Evolutionary conservation across 1,140 invertebrate species (phyloP).

Genomic region (Ceratosolen fusciceps): DNA sequence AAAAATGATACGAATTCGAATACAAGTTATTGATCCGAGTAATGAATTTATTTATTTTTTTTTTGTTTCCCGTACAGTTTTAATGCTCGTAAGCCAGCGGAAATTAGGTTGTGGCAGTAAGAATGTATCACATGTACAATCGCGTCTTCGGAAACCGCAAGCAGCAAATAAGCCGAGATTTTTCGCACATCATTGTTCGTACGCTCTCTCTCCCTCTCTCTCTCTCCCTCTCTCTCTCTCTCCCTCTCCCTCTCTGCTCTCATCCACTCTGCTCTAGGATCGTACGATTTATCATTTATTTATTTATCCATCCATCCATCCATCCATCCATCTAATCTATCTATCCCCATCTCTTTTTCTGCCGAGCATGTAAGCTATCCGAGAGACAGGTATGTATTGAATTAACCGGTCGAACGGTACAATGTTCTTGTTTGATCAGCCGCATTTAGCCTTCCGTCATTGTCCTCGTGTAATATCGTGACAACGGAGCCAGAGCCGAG

Average conservation of each 20-base stretch:
- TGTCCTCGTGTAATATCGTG: background rate
- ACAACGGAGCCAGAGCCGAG: background rate
- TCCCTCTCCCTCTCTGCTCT: background rate
- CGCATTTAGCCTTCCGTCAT: slow-evolving; percentile 1
- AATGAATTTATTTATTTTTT: too few species aligned
- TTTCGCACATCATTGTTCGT: background rate
- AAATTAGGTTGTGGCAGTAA: too few species aligned
- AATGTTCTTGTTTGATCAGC: slow-evolving; percentile 25
- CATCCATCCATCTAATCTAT: too few species aligned
- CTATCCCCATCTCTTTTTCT: background rate
- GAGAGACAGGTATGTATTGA: slow-evolving; percentile 33
- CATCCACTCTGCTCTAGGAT: background rate
- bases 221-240: background rate
- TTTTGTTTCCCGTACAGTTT: too few species aligned
- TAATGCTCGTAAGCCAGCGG: too few species aligned
- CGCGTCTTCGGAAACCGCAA: slow-evolving; percentile 13
- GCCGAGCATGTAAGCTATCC: slow-evolving; percentile 33
- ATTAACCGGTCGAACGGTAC: slow-evolving; percentile 46
- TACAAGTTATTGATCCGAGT: too few species aligned
- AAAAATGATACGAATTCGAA: too few species aligned
- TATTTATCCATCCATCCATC: too few species aligned
- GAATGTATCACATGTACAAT: background rate
- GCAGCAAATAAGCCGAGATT: slow-evolving; percentile 4
- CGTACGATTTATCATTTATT: too few species aligned
- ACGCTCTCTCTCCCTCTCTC: background rate